These are phyloP conservation scores for Melipona quadrifasciata DNA, from an alignment of 1,140 invertebrate species.

Conservation along the genomic window DNA sequence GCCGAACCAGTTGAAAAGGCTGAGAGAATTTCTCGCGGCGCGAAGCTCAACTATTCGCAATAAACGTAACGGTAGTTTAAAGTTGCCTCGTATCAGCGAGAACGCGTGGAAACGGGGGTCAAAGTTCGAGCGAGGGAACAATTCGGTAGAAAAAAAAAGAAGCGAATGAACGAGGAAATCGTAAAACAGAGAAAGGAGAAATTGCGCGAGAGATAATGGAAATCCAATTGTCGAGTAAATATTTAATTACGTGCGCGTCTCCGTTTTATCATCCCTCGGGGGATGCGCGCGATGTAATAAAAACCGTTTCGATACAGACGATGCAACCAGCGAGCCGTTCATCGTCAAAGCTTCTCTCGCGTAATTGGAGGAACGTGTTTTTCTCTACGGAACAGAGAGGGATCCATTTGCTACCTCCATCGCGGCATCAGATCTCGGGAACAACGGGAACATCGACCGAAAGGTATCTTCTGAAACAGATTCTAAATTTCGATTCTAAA, in stretches of 20 bases:
- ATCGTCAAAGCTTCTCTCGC: not conserved
- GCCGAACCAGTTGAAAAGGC: no score
- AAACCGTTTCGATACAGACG: not conserved
- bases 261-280: not conserved
- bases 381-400: not conserved
- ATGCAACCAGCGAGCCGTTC: not conserved
- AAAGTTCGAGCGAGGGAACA: no score
- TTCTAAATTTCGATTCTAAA: no score
- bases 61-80: no score
- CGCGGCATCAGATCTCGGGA: not conserved
- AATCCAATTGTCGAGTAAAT: not conserved
- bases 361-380: conserved; percentile 6
- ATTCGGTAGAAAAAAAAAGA: not conserved
- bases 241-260: not conserved
- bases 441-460: not conserved
- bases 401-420: not conserved
- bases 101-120: no score
- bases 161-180: not conserved
- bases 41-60: no score
- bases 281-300: no score
- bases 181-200: not conserved
- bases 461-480: not conserved
- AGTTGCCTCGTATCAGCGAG: no score
- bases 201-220: not conserved
- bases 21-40: no score